phyloP scores from a whole-genome alignment of 1,140 invertebrate species.

The Aphidius gifuensis region DNA sequence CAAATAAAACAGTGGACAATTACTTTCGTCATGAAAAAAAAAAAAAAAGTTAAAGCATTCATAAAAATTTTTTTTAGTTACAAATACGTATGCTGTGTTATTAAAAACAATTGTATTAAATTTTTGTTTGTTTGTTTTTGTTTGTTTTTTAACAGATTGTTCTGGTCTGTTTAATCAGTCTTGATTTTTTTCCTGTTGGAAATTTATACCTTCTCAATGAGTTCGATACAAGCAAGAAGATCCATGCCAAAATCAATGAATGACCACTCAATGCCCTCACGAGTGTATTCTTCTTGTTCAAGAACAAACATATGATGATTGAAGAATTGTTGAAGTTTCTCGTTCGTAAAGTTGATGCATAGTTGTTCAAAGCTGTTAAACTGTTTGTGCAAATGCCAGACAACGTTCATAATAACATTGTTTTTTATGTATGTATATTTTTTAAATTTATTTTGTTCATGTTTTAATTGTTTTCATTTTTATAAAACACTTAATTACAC shows the following conservation, averaged over 20 bases:
- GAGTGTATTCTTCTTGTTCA: conserved; percentile 97
- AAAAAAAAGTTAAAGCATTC: background rate
- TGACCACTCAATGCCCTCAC: conserved; percentile 90
- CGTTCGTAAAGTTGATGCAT: conserved; percentile 98
- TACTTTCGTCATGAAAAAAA: conserved; percentile 36
- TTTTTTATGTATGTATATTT: conserved; percentile 18
- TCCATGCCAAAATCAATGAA: conserved; percentile 99
- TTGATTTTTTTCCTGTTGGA: conserved; percentile 5
- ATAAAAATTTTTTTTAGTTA: background rate
- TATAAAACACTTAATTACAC: background rate
- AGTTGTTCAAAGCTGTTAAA: conserved; percentile 98
- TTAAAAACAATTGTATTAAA: conserved; percentile 11
- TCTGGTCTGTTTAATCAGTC: conserved; percentile 30
- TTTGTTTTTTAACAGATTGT: conserved; percentile 6
- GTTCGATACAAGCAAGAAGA: conserved; percentile 92
- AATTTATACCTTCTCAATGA: conserved; percentile 89
- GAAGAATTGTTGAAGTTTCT: conserved; percentile 97
- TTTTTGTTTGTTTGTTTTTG: conserved; percentile 18
- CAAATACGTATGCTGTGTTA: background rate
- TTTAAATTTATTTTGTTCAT: conserved; percentile 1
- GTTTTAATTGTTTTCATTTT: conserved; percentile 2
- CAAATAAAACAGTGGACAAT: conserved; percentile 51
- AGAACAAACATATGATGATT: conserved; percentile 98
- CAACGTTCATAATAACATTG: conserved; percentile 37
- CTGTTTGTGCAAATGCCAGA: conserved; percentile 59